Percentiles rank a stretch among this genome's conserved stretches.
Evolutionary conservation across 2,888 invertebrate genomes (phyloP).

Genomic region (Latrodectus hesperus): DNA sequence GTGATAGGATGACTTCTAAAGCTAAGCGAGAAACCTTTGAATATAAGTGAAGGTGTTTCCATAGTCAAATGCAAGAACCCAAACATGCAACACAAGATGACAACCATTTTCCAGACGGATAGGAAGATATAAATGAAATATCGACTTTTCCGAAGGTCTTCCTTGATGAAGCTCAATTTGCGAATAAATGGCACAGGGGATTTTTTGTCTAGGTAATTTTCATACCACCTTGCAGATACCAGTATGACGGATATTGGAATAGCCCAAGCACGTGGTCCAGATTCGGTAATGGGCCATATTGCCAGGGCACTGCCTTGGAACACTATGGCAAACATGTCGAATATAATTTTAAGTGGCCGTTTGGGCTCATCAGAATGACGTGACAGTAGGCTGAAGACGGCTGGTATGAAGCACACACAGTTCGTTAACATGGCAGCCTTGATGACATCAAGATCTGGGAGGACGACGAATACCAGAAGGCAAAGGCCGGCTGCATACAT

Average conservation of each 20-base stretch:
- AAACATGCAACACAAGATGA: conserved; percentile 85
- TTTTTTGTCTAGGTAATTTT: conserved; percentile 92
- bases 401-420: conserved; percentile 77
- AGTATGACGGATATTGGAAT: conserved; percentile 90
- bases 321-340: conserved; percentile 80
- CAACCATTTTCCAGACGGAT: conserved; percentile 90
- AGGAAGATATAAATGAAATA: conserved; percentile 93
- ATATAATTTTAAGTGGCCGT: conserved; percentile 76
- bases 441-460: conserved; percentile 77
- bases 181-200: conserved; percentile 87
- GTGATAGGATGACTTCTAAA: conserved; percentile 82
- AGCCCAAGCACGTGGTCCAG: conserved; percentile 80
- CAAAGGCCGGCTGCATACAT: conserved; percentile 77
- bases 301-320: conserved; percentile 82
- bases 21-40: conserved; percentile 83
- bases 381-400: conserved; percentile 74
- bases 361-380: conserved; percentile 75
- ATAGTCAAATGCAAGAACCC: conserved; percentile 83
- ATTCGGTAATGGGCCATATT: conserved; percentile 80
- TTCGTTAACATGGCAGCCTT: conserved; percentile 77
- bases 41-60: conserved; percentile 87
- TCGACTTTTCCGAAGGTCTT: conserved; percentile 85
- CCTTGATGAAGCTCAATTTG: conserved; percentile 85
- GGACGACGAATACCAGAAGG: conserved; percentile 76
- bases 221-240: conserved; percentile 98